Conservation (phyloP, 2,888 invertebrate genomes). For the Chironomus riparius region DNA sequence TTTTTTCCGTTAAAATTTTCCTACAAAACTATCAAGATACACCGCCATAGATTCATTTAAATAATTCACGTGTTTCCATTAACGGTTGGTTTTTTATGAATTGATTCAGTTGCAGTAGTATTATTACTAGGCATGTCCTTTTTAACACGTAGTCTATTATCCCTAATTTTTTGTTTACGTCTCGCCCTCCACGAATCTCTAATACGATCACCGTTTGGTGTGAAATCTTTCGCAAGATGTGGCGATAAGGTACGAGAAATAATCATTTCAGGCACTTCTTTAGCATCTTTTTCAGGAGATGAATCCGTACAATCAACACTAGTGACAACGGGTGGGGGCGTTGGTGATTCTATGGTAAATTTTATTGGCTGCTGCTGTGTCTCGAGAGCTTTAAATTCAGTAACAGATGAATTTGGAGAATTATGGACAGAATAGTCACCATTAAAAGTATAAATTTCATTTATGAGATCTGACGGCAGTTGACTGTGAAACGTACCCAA, state of each 20-base stretch:
- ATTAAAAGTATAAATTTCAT: conserved; percentile 65
- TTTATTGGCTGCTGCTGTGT: conserved; percentile 32
- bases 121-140: neutral
- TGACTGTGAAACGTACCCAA: conserved; percentile 43
- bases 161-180: conserved; percentile 33
- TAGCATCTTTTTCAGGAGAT: neutral
- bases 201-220: conserved; percentile 39
- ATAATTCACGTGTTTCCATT: neutral
- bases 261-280: neutral
- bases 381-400: conserved; percentile 37
- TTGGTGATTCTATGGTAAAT: neutral
- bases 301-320: conserved; percentile 27
- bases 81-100: neutral
- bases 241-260: conserved; percentile 7
- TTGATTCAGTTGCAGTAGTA: neutral
- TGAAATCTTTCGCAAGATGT: conserved; percentile 40
- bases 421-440: conserved; percentile 43
- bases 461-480: conserved; percentile 56
- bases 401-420: conserved; percentile 34
- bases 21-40: no score
- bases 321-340: neutral
- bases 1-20: no score
- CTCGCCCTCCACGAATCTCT: conserved; percentile 41
- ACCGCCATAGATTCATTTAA: neutral
- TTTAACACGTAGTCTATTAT: neutral